Base-by-base conservation (phyloP, 1,140 invertebrate species). In the Achatina immaculata region DNA sequence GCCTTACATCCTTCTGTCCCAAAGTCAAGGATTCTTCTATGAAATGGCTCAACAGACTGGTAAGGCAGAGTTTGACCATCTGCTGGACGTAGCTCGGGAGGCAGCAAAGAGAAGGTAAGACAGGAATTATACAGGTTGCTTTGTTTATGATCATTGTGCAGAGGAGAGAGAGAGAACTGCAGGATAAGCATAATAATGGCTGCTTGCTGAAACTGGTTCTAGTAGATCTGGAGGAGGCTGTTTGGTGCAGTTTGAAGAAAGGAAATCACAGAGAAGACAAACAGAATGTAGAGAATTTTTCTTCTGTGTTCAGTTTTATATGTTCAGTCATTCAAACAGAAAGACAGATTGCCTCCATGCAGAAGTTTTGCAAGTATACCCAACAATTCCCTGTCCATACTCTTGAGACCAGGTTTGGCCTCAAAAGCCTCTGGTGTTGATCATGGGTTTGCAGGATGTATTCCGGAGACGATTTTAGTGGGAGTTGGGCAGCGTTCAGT, bases 1-100 rank as follows among this genome's bases (percentile, higher is more conserved):
- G 80, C 95, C 95, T 0, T 92, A 94, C 86, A 89, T 92, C 43
- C 90, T 96, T 21, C 89, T 96, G 19, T 91, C 92, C 24, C 92
- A 94, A 42, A 78, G 86, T 31, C 83, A 89, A 24, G 90, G 92
- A 24, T 66, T 89, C 68, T 91, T 93, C 65, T 88, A 85, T 34
- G 87, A 89, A 31, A 89, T 93, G 87, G 94, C 92, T 9, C 84
- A 88, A 38, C 89, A 90, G 80, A 88, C 86, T 11, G 90, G 89
- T 0, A 83, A 87, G 69, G 66, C 81, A 31, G 90, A 90, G 58
- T 76, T 84, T 9, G 83, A 85, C 3, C 73, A 86, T 81, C 80
- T 90, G n/a, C 40, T 84, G 24, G 81, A 83, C n/a, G 85, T 89
- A 14, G 90, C 90, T 9, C 69, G 66, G 36, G 76, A 66, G 34